Percentiles rank a stretch among this genome's conserved stretches.
Conservation (phyloP, 2,797 vertebrate genomes). For the Chloroceryle amazona region DNA sequence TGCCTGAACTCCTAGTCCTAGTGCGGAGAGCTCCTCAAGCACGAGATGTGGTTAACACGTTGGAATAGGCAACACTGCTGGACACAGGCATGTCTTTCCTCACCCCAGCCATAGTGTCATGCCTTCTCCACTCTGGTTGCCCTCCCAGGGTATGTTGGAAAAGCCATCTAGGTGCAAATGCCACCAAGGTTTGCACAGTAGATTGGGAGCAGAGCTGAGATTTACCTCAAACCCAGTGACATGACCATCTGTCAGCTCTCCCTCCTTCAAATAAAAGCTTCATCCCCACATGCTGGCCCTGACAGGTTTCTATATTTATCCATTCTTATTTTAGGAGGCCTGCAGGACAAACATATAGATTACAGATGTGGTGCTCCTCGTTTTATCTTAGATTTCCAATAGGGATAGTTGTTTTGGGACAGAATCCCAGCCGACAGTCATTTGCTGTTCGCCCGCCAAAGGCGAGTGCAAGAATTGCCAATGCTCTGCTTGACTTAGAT, state of each 20-base stretch:
- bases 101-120: background rate
- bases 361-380: constrained; percentile 60
- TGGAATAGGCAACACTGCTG: background rate
- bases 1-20: background rate
- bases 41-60: background rate
- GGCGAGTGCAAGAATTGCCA: constrained; percentile 32
- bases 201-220: background rate
- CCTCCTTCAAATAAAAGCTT: background rate
- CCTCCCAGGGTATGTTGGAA: background rate
- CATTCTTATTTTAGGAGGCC: constrained; percentile 52
- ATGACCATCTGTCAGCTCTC: background rate
- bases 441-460: constrained; percentile 49
- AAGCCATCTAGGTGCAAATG: background rate
- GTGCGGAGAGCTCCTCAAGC: background rate
- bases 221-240: background rate
- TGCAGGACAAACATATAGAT: constrained; percentile 32
- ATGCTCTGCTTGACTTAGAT: constrained; percentile 57
- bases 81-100: background rate
- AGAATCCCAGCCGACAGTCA: constrained; percentile 48
- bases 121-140: background rate
- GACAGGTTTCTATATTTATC: constrained; percentile 65
- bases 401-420: constrained; percentile 58
- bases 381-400: constrained; percentile 50
- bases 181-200: background rate
- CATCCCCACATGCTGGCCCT: background rate